A percentile compares a stretch with the other conserved stretches of the same genome.
phyloP scores from a whole-genome alignment of 2,113 vertebrate genomes.

The Mobula hypostoma region DNA sequence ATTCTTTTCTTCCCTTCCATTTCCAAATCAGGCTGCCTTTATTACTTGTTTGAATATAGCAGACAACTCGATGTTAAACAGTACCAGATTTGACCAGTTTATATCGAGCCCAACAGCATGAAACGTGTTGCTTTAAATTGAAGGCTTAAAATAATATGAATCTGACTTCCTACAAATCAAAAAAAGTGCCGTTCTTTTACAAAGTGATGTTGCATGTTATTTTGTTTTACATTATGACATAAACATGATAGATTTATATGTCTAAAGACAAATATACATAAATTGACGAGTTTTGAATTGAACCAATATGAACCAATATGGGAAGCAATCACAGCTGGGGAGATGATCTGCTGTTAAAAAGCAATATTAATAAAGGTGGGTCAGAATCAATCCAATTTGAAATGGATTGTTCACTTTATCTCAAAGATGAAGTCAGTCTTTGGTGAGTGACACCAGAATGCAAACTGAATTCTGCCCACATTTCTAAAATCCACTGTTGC shows the following conservation, averaged over 20 bases:
- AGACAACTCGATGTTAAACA: neutral
- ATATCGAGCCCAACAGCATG: neutral
- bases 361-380: neutral
- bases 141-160: constrained; percentile 5
- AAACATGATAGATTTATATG: constrained; percentile 27
- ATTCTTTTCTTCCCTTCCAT: neutral
- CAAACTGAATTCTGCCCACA: neutral
- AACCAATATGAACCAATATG: constrained; percentile 8
- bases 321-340: constrained; percentile 12
- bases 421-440: constrained; percentile 13
- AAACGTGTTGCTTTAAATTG: constrained; percentile 27
- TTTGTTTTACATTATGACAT: constrained; percentile 30
- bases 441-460: neutral
- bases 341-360: neutral
- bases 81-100: constrained; percentile 25
- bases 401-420: constrained; percentile 23
- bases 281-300: constrained; percentile 32
- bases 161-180: neutral
- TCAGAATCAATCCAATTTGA: constrained; percentile 13
- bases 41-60: neutral
- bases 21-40: neutral
- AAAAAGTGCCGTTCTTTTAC: neutral
- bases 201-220: constrained; percentile 7
- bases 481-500: neutral
- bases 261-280: constrained; percentile 28